phyloP scores from a whole-genome alignment of 2,113 vertebrate genomes.

The Anarrhichthys ocellatus region DNA sequence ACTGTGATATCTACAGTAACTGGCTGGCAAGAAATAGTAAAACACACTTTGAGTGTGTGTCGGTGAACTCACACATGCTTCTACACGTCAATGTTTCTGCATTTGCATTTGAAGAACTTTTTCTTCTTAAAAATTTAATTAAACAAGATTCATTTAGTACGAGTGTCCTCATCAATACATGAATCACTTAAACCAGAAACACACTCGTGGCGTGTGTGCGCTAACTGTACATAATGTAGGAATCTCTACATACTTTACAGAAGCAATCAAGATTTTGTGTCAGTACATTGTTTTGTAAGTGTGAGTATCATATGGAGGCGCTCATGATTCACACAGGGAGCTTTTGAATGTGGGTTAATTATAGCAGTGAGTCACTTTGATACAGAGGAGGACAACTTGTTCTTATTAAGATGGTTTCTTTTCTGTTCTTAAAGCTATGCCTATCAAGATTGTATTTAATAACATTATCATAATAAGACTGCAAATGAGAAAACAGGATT shows the following conservation, averaged over 20 bases:
- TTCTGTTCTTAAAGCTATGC: conserved; percentile 17
- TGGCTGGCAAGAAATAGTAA: no score
- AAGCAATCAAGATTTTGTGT: not conserved
- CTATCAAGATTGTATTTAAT: not conserved
- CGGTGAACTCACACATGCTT: not conserved
- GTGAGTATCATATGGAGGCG: conserved; percentile 16
- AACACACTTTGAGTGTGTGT: not conserved
- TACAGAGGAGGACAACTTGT: not conserved
- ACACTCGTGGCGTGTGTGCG: not conserved
- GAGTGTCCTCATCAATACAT: not conserved
- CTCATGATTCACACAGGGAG: conserved; percentile 21
- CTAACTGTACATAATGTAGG: not conserved
- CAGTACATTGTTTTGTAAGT: not conserved
- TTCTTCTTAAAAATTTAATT: no score
- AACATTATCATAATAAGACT: not conserved
- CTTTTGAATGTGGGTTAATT: conserved; percentile 45
- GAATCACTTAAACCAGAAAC: not conserved
- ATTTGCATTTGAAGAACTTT: not conserved
- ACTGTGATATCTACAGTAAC: no score
- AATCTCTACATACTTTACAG: not conserved
- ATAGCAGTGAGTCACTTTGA: conserved; percentile 37
- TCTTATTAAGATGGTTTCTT: conserved; percentile 13
- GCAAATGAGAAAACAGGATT: not conserved
- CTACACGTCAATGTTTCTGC: conserved; percentile 9
- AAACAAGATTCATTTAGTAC: not conserved